phyloP scores from a whole-genome alignment of 2,113 vertebrate species.

The Thermophis baileyi region DNA sequence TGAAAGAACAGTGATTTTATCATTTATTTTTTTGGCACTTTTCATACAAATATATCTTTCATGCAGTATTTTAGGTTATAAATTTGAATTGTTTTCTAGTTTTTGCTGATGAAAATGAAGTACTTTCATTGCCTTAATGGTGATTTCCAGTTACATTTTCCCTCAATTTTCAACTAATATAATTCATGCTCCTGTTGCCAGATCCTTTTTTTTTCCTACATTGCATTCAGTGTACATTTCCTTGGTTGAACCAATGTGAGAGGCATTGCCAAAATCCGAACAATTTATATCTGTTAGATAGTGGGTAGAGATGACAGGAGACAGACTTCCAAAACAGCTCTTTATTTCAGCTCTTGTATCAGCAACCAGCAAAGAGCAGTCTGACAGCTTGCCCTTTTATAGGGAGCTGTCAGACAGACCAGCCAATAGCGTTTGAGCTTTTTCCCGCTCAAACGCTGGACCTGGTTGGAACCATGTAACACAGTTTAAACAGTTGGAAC shows the following conservation, averaged over 20 bases:
- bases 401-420: too few species aligned
- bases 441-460: too few species aligned
- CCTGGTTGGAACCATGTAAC: too few species aligned
- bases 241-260: slow-evolving; percentile 56
- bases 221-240: slow-evolving; percentile 59
- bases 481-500: too few species aligned
- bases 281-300: too few species aligned
- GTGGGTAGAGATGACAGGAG: too few species aligned
- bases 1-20: not conserved
- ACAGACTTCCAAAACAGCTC: too few species aligned
- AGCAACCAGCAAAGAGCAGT: too few species aligned
- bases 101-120: slow-evolving; percentile 48
- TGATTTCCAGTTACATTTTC: slow-evolving; percentile 33
- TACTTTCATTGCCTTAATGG: slow-evolving; percentile 25
- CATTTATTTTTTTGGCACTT: not conserved
- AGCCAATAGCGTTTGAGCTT: too few species aligned
- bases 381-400: too few species aligned
- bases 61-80: slow-evolving; percentile 37
- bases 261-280: slow-evolving; percentile 69
- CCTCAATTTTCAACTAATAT: slow-evolving; percentile 50
- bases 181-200: slow-evolving; percentile 61
- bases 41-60: slow-evolving; percentile 21
- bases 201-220: slow-evolving; percentile 50
- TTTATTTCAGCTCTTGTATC: too few species aligned
- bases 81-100: slow-evolving; percentile 25